Evolutionary conservation across 2,797 vertebrate species (phyloP), one percentile per base, ranked within the genome.

Genomic region (Danio jaintianensis): DNA sequence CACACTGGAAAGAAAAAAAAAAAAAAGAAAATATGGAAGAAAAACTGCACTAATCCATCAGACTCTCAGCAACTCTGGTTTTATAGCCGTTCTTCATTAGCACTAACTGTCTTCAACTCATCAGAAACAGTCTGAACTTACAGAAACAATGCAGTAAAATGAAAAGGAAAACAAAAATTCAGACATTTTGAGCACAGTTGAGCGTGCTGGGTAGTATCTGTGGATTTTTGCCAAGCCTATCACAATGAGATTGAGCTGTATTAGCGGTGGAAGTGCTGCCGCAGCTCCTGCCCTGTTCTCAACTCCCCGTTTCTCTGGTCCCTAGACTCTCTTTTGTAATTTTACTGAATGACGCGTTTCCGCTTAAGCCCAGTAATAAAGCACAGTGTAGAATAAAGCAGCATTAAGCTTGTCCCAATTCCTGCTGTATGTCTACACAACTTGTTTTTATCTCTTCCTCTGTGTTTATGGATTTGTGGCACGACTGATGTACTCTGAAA

Each of bases 281-380:
- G 94, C 94, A 94, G 96, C 95, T 96, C 94, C 89, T 88, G 92
- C 94, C 94, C 86, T 89, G 79, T 96, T 95, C 95, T 94, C 95
- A 94, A 95, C 95, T 96, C 96, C 95, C 95, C 94, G 89, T 90
- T 89, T 91, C 92, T 95, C 95, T 96, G 96, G 95, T 97, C 95
- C 95, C 96, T 96, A 95, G 96, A 97, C 96, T 95, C 97, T 95
- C 89, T 95, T 99, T 97, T 98, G 92, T 94, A 93, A 98, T 97
- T 96, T 94, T 97, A 97, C 96, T 97, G 97, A 98, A 98, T 98
- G 97, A 98, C 95, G 97, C 96, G 96, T 98, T 96, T 96, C 96
- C 96, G 97, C 97, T 98, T 99, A 80, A 98, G 96, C 96, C 96
- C 96, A 92, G 93, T 98, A 99, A 98, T 98, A 99, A 99, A 99